Evolutionary conservation across 1,140 invertebrate species (phyloP).

Genomic region (Dreissena rostriformis): DNA sequence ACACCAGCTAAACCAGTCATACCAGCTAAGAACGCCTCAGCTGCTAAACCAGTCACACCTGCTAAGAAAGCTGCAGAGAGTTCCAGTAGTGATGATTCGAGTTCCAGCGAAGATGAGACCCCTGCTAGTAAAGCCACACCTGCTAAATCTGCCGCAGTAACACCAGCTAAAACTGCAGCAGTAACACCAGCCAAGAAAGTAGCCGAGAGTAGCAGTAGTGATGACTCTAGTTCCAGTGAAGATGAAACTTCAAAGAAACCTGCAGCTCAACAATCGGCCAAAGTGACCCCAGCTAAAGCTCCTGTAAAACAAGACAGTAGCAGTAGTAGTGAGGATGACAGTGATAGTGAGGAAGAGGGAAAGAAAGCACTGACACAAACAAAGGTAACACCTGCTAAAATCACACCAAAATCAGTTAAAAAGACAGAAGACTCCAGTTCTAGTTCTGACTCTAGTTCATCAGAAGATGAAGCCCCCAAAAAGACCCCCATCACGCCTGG

Average conservation of each 20-base stretch:
- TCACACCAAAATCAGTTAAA: constrained; percentile 28
- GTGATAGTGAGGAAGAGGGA: constrained; percentile 34
- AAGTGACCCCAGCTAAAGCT: constrained; percentile 25
- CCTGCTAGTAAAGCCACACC: constrained; percentile 41
- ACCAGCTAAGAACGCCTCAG: background rate
- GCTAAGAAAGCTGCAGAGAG: constrained; percentile 15
- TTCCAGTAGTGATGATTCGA: constrained; percentile 52
- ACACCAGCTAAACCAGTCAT: background rate
- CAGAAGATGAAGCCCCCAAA: constrained; percentile 50
- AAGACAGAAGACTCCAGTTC: constrained; percentile 14
- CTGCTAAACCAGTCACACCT: constrained; percentile 16
- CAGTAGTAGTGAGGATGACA: constrained; percentile 15
- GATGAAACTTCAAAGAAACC: constrained; percentile 47
- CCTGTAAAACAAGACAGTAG: constrained; percentile 22
- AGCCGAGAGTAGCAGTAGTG: constrained; percentile 5
- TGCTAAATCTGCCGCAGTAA: constrained; percentile 16
- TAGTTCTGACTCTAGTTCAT: constrained; percentile 58
- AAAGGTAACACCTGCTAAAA: constrained; percentile 44
- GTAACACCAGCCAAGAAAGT: constrained; percentile 20
- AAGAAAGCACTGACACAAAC: constrained; percentile 17
- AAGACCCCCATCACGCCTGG: constrained; percentile 52
- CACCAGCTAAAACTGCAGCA: constrained; percentile 20
- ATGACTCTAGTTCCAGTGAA: constrained; percentile 5
- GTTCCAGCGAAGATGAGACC: constrained; percentile 55
- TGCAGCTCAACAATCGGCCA: constrained; percentile 29